Conservation (phyloP, 1,140 invertebrate species). For the Trachymyrmex cornetzi region DNA sequence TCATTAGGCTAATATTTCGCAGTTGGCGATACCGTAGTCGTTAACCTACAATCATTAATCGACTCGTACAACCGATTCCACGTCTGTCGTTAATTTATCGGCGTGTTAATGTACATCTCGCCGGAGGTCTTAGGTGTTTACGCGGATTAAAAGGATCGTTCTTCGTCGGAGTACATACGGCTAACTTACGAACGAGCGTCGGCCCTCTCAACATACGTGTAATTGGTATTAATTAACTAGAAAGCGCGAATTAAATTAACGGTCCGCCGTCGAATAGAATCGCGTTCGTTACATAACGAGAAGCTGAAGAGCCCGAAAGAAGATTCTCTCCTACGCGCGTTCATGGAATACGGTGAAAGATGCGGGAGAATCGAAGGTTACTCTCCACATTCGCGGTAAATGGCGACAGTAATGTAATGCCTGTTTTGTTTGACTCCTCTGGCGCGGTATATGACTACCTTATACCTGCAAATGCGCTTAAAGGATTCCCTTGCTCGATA, state of each 20-base stretch:
- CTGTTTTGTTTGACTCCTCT: slow-evolving; percentile 45
- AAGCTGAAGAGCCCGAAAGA: neutral
- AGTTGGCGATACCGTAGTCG: slow-evolving; percentile 50
- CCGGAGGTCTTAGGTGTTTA: slow-evolving; percentile 56
- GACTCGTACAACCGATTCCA: slow-evolving; percentile 57
- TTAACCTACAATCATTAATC: slow-evolving; percentile 70
- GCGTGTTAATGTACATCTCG: slow-evolving; percentile 23
- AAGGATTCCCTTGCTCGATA: neutral
- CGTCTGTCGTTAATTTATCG: slow-evolving; percentile 67
- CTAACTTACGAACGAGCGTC: slow-evolving; percentile 17
- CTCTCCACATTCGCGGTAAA: slow-evolving; percentile 38
- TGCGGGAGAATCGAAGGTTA: slow-evolving; percentile 54
- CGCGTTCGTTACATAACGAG: slow-evolving; percentile 69
- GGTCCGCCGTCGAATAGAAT: slow-evolving; percentile 67
- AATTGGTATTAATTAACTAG: slow-evolving; percentile 80
- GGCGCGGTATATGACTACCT: slow-evolving; percentile 18
- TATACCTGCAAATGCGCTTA: neutral
- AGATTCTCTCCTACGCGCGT: neutral
- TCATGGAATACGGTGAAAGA: slow-evolving; percentile 49
- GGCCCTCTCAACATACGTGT: slow-evolving; percentile 50
- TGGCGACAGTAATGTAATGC: slow-evolving; percentile 44
- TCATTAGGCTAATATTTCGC: slow-evolving; percentile 37
- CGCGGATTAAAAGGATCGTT: slow-evolving; percentile 66
- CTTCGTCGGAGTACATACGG: neutral
- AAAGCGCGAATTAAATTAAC: slow-evolving; percentile 81